These are phyloP conservation scores for Eira barbara DNA, from an alignment of 2,113 vertebrate genomes.

Conservation along the genomic window DNA sequence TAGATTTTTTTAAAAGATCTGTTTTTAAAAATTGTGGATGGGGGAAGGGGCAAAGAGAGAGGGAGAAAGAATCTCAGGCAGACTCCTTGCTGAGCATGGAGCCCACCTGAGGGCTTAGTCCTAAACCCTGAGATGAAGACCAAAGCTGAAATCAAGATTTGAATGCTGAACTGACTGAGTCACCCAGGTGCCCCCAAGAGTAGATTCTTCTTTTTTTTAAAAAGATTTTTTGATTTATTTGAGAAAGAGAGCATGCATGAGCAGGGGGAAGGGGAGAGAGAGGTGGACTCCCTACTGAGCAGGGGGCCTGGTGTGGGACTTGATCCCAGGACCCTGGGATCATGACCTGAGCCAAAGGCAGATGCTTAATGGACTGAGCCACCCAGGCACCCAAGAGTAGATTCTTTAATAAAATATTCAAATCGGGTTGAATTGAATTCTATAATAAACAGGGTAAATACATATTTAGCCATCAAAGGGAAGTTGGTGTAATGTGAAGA, in stretches of 20 bases:
- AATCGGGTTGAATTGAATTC: slow-evolving; percentile 34
- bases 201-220: neutral
- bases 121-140: neutral
- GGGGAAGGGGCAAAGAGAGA: neutral
- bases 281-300: too few species aligned
- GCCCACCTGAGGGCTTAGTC: neutral
- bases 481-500: slow-evolving; percentile 40
- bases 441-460: neutral
- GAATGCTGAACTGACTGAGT: neutral
- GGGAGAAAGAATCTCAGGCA: neutral
- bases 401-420: slow-evolving; percentile 28
- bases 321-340: too few species aligned
- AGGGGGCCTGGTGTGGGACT: too few species aligned
- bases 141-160: neutral
- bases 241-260: too few species aligned
- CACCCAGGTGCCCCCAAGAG: neutral
- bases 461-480: slow-evolving; percentile 11
- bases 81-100: neutral
- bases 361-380: neutral
- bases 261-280: too few species aligned
- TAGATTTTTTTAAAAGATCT: neutral
- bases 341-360: too few species aligned
- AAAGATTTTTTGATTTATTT: too few species aligned
- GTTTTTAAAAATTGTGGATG: neutral
- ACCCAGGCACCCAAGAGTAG: neutral